Conservation (phyloP, 1,140 invertebrate species). For the Diachasmimorpha longicaudata region DNA sequence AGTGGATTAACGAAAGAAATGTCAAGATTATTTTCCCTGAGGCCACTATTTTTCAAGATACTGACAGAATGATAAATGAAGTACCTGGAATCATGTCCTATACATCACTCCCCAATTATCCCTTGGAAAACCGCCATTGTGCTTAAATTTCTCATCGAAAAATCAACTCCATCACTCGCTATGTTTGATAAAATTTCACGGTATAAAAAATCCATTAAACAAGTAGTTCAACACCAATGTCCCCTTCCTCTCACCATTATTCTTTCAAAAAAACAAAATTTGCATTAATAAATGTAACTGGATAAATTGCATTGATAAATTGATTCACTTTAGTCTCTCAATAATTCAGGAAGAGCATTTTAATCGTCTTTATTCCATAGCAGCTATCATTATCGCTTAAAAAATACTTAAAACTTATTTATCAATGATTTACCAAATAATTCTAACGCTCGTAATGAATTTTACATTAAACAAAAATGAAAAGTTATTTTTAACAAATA, state of each 20-base stretch:
- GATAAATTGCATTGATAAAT: conserved; percentile 20
- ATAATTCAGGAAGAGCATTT: conserved; percentile 19
- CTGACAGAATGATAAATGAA: no score
- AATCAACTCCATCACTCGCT: neutral
- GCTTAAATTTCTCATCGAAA: neutral
- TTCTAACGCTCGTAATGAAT: neutral
- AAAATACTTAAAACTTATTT: conserved; percentile 27
- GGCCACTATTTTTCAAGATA: no score
- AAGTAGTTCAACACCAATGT: neutral
- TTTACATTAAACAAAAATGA: neutral
- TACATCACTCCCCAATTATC: no score
- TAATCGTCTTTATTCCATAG: conserved; percentile 1
- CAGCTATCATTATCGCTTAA: neutral
- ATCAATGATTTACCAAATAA: neutral
- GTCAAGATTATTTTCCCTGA: no score
- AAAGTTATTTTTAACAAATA: neutral
- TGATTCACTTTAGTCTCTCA: neutral
- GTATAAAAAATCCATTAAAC: neutral
- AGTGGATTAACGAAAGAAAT: no score
- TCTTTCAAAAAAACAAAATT: neutral
- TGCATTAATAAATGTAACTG: neutral
- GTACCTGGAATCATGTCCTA: no score
- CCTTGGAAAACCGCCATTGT: no score
- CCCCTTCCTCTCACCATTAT: neutral
- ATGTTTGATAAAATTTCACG: neutral